Evolutionary conservation across 1,140 invertebrate species (phyloP).

Genomic region (Polypedilum pembai): DNA sequence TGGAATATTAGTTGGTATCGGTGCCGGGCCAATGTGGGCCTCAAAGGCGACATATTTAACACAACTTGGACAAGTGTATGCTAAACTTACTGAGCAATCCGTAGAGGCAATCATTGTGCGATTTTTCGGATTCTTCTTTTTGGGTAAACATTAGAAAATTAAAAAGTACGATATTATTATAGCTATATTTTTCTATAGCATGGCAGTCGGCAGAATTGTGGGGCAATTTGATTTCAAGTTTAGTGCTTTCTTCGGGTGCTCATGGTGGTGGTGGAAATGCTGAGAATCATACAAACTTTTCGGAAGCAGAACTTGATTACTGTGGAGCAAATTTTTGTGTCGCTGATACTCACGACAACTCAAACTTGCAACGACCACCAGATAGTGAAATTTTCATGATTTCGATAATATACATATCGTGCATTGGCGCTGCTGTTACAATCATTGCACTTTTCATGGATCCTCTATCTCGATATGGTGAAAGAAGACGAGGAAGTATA

Average conservation of each 20-base stretch:
- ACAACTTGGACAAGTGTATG: constrained; percentile 81
- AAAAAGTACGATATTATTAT: background rate
- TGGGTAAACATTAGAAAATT: constrained; percentile 39
- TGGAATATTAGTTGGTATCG: constrained; percentile 79
- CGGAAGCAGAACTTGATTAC: constrained; percentile 48
- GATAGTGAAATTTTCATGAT: constrained; percentile 81
- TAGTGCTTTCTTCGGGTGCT: constrained; percentile 70
- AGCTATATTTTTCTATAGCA: constrained; percentile 43
- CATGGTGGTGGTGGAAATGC: constrained; percentile 50
- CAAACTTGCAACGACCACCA: constrained; percentile 65
- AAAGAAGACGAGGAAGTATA: constrained; percentile 64
- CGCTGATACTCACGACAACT: constrained; percentile 53
- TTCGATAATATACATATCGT: constrained; percentile 79
- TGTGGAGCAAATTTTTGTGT: constrained; percentile 83
- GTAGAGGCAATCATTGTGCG: constrained; percentile 84
- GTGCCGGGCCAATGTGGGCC: constrained; percentile 93
- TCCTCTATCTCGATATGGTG: constrained; percentile 80
- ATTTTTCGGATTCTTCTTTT: constrained; percentile 98
- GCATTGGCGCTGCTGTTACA: constrained; percentile 73
- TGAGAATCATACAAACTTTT: constrained; percentile 42
- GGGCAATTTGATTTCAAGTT: constrained; percentile 94
- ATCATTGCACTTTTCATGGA: constrained; percentile 84
- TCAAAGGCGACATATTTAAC: constrained; percentile 94
- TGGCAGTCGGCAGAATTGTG: constrained; percentile 93
- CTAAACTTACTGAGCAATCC: constrained; percentile 75